Base-by-base conservation (phyloP, 2,113 vertebrate species). In the Bubo bubo region DNA sequence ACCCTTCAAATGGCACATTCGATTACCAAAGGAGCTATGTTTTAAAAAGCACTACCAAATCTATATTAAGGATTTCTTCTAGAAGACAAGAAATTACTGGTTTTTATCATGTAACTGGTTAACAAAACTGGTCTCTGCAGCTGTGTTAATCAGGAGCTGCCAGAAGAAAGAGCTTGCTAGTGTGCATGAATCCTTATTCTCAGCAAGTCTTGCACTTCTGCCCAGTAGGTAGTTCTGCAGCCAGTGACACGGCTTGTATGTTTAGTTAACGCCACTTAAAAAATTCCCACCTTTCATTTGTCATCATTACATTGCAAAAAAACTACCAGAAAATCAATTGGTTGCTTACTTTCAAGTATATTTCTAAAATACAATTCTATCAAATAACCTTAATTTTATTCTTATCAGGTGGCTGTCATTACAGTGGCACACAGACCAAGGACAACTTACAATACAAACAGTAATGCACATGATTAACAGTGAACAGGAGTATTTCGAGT, bases 381-480 rank as follows among this genome's bases (percentile, higher is more conserved):
- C 64, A 73, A 86, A 76, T 52, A 52, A 43, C 12, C 12, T 83
- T 79, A 47, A 77, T 77, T 94, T 90, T 86, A 27, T 52, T 62
- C 88, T 95, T 97, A 95, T 91, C 92, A 67, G 83, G 66, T 21
- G 35, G 7, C 79, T 90, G 72, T 49, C 88, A 81, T 68, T 93
- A 64, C 92, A 85, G 83, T 21, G 21, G 76, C 68, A 87, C 64
- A 43, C 5, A n/a, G 53, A 93, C 62, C 86, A 96, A 95, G 94
- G 94, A 81, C 91, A 87, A 75, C 35, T 60, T 91, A 68, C 83
- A 97, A 79, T 89, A 32, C 91, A 97, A 97, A 95, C 39, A 95
- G 64, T 60, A 89, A 87, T 4, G 49, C 76, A 96, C 92, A 93
- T 93, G 86, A 97, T 93, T 97, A 97, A 95, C 76, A 2, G 6